A percentile compares a stretch with the other conserved stretches of the same genome.
Evolutionary conservation across 53 echinoderm and acorn worm species (phyloP).

Genomic region (Glandiceps talaboti): DNA sequence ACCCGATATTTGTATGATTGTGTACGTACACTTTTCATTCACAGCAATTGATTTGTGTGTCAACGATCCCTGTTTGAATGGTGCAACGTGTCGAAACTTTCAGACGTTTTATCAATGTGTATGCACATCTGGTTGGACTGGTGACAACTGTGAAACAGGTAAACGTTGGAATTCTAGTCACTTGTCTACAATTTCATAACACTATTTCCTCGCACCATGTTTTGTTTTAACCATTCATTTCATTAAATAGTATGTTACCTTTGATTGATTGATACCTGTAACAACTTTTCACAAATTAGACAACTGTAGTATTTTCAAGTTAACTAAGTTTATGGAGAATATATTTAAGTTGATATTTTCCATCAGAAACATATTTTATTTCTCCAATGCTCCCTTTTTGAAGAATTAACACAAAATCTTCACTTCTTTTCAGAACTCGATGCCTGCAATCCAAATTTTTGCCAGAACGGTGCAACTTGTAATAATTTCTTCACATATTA

Average conservation of each 20-base stretch:
- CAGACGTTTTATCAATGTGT: background rate
- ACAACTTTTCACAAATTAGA: too few relatives aligned
- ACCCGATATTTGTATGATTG: too few relatives aligned
- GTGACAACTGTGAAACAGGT: conserved; percentile 16
- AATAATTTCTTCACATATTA: background rate
- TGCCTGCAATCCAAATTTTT: conserved; percentile 9
- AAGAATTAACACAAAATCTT: too few relatives aligned
- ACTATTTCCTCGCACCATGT: too few relatives aligned
- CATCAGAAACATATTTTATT: background rate
- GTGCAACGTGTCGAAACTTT: background rate
- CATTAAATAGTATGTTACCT: too few relatives aligned
- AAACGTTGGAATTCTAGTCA: too few relatives aligned
- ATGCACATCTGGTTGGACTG: conserved; percentile 4
- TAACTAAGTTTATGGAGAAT: background rate
- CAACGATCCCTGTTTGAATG: background rate
- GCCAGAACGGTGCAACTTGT: conserved; percentile 42
- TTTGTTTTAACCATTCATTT: too few relatives aligned
- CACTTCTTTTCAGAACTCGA: background rate
- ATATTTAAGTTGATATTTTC: background rate
- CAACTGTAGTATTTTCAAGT: too few relatives aligned
- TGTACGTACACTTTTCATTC: too few relatives aligned
- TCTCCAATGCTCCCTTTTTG: too few relatives aligned
- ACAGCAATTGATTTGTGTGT: background rate
- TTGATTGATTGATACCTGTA: too few relatives aligned
- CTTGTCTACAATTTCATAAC: too few relatives aligned